phyloP scores from a whole-genome alignment of 2,888 invertebrate genomes.

The Ischnus inquisitorius region DNA sequence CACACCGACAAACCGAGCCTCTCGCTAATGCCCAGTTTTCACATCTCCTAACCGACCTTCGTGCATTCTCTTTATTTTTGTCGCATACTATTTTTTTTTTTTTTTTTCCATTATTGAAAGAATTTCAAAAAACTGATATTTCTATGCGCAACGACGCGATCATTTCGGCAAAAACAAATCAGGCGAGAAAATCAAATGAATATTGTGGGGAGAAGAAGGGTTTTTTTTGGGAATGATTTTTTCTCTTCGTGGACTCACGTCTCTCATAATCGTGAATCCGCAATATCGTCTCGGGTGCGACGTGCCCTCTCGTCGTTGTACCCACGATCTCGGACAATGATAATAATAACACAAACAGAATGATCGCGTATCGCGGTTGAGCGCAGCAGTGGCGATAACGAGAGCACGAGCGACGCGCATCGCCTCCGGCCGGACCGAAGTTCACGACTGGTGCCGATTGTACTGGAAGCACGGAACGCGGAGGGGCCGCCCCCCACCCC shows the following conservation, averaged over 20 bases:
- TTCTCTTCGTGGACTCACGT: slow-evolving; percentile 68
- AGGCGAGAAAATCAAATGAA: too few species aligned
- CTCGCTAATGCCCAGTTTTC: background rate
- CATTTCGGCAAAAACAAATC: too few species aligned
- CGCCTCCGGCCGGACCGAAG: slow-evolving; percentile 77
- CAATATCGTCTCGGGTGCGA: slow-evolving; percentile 47
- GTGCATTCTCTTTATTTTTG: background rate
- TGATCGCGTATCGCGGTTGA: slow-evolving; percentile 58
- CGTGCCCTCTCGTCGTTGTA: background rate
- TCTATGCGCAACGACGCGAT: too few species aligned
- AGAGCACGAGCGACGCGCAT: slow-evolving; percentile 71
- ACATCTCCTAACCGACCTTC: background rate
- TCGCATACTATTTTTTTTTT: background rate
- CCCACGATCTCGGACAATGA: slow-evolving; percentile 36
- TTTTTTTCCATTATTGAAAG: background rate
- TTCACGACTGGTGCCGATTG: slow-evolving; percentile 77
- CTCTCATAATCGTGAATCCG: slow-evolving; percentile 69
- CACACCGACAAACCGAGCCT: background rate
- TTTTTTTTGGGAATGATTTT: background rate
- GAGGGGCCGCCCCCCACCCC: slow-evolving; percentile 71
- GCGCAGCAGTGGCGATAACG: slow-evolving; percentile 64
- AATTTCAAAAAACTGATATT: background rate
- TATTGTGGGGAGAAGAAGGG: too few species aligned
- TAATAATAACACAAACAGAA: slow-evolving; percentile 58
- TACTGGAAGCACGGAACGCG: slow-evolving; percentile 28